phyloP scores from a whole-genome alignment of 1,140 invertebrate species.

The Drosophila miranda region DNA sequence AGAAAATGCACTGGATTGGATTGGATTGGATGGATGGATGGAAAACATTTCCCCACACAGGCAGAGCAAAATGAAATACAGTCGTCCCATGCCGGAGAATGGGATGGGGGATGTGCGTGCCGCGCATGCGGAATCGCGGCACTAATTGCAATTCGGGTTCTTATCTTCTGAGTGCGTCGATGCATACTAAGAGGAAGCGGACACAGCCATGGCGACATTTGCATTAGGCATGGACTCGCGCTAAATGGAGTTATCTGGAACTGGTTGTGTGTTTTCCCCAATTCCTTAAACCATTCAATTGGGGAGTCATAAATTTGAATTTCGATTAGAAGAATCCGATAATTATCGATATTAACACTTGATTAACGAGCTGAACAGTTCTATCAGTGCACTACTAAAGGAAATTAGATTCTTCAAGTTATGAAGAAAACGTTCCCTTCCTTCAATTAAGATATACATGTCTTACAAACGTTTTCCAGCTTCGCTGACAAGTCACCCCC shows the following conservation, averaged over 20 bases:
- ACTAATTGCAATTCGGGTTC: constrained; percentile 62
- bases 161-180: constrained; percentile 46
- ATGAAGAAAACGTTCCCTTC: background rate
- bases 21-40: background rate
- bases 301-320: constrained; percentile 8
- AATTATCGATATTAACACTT: too few species aligned
- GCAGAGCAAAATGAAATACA: constrained; percentile 11
- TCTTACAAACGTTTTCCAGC: background rate
- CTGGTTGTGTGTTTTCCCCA: constrained; percentile 1
- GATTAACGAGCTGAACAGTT: background rate
- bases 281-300: constrained; percentile 6
- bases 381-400: too few species aligned
- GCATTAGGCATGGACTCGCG: constrained; percentile 26
- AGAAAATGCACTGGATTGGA: constrained; percentile 50
- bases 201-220: constrained; percentile 33
- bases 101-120: constrained; percentile 51
- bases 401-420: background rate
- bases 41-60: constrained; percentile 30
- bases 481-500: constrained; percentile 11
- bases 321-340: too few species aligned
- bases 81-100: background rate
- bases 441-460: background rate
- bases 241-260: constrained; percentile 17
- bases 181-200: constrained; percentile 51
- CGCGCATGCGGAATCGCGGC: constrained; percentile 57